Base-by-base conservation (phyloP, 2,888 invertebrate genomes). In the Chrysina gloriosa region DNA sequence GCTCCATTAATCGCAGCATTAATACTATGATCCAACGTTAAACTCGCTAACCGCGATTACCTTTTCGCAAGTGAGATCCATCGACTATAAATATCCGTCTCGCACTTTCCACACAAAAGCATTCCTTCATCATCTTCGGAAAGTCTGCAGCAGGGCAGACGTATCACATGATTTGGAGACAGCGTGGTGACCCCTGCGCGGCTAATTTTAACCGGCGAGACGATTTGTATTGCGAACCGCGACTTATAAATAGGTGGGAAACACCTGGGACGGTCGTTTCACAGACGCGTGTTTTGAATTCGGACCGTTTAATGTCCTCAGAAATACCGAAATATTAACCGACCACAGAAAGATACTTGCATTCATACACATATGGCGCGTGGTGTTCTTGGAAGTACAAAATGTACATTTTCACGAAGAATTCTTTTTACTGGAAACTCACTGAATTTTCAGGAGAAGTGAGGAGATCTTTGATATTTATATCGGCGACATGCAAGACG, bases 151-250 rank as follows among this genome's bases (percentile, higher is more conserved):
- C n/a, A 23, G 9, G 19, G 34, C 54, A 52, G 54, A 34, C 54
- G 31, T 31, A 34, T 54, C 54, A 54, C 54, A 34, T 54, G 54
- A 54, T 54, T 54, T 31, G 54, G 54, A 34, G 54, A 54, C 54
- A 54, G 54, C 54, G n/a, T 54, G 54, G 54, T 54, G 54, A 34
- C 54, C 21, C 21, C 34, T 14, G 4, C 1, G 21, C 34, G 54
- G 31, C 9, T 54, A 54, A 34, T 34, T 54, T 34, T 54, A 54
- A 34, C 14, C 54, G n/a, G n/a, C n/a, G 31, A 54, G 34, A 54
- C 54, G 34, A 19, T 9, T n/a, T 16, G 3, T 16, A 16, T 54
- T 54, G 54, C 54, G 34, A 54, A 54, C 31, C 31, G 31, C 31
- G 54, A 31, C 34, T 54, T 54, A 54, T 54, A 54, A 34, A 54